These are phyloP conservation scores for Parochlus steinenii DNA, from an alignment of 2,888 invertebrate species.

Conservation along the genomic window DNA sequence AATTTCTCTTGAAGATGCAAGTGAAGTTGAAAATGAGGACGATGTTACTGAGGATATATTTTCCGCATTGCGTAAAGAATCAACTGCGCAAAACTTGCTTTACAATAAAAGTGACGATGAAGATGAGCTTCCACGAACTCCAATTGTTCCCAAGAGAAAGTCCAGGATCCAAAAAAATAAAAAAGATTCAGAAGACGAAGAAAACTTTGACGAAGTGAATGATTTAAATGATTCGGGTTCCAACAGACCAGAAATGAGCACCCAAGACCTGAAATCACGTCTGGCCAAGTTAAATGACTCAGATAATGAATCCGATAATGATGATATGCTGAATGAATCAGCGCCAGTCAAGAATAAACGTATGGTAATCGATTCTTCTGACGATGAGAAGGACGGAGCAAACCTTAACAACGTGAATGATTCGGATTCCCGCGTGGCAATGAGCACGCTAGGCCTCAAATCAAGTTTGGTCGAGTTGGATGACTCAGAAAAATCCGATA, in stretches of 20 bases:
- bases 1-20: conserved; percentile 13
- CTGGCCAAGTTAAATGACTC: conserved; percentile 23
- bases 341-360: conserved; percentile 6
- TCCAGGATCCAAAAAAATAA: background rate
- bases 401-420: conserved; percentile 16
- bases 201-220: background rate
- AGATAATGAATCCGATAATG: conserved; percentile 16
- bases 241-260: conserved; percentile 22
- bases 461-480: conserved; percentile 24
- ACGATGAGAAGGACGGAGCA: conserved; percentile 14
- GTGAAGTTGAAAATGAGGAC: conserved; percentile 15
- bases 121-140: conserved; percentile 16
- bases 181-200: background rate
- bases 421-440: conserved; percentile 17
- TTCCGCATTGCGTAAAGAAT: conserved; percentile 19
- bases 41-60: conserved; percentile 28
- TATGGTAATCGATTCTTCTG: conserved; percentile 7
- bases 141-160: background rate
- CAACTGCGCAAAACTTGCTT: conserved; percentile 24
- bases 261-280: conserved; percentile 26
- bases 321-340: conserved; percentile 14
- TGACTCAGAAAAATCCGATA: conserved; percentile 18
- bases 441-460: conserved; percentile 28
- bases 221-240: background rate
- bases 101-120: conserved; percentile 29